Evolutionary conservation across 2,888 invertebrate species (phyloP).

Genomic region (Drosophila affinis): DNA sequence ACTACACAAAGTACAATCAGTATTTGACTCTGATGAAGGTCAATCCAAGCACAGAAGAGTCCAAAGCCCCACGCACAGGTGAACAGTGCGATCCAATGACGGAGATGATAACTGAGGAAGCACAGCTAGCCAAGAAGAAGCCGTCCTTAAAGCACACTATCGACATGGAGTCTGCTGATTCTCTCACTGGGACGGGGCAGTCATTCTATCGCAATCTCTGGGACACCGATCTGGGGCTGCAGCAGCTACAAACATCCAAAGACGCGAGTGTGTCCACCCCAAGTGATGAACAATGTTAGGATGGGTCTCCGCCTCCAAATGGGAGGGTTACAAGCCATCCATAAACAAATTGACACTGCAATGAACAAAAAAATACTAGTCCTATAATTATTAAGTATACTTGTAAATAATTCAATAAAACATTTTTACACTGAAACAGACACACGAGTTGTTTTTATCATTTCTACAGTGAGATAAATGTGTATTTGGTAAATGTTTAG

Average conservation of each 20-base stretch:
- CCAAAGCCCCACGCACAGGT: conserved; percentile 83
- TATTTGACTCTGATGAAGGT: conserved; percentile 90
- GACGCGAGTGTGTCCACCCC: background rate
- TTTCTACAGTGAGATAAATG: conserved; percentile 12
- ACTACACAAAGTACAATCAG: conserved; percentile 96
- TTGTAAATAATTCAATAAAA: background rate
- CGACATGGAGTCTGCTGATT: background rate
- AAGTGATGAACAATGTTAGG: background rate
- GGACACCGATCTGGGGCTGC: background rate
- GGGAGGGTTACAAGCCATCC: background rate
- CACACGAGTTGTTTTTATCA: background rate
- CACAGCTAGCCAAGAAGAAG: background rate
- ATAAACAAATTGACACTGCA: background rate
- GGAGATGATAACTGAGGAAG: conserved; percentile 36
- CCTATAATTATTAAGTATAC: background rate
- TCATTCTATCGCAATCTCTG: background rate
- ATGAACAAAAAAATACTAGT: background rate
- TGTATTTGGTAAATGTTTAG: conserved; percentile 17
- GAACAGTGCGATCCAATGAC: conserved; percentile 50
- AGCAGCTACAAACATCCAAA: conserved; percentile 1
- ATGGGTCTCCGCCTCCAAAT: no score
- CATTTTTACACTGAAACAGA: background rate
- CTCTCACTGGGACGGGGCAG: background rate
- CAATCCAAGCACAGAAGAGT: conserved; percentile 79
- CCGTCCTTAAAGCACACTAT: background rate